Percentiles rank a stretch among this genome's conserved stretches.
phyloP scores from a whole-genome alignment of 2,113 vertebrate genomes.

The Octodon degus region DNA sequence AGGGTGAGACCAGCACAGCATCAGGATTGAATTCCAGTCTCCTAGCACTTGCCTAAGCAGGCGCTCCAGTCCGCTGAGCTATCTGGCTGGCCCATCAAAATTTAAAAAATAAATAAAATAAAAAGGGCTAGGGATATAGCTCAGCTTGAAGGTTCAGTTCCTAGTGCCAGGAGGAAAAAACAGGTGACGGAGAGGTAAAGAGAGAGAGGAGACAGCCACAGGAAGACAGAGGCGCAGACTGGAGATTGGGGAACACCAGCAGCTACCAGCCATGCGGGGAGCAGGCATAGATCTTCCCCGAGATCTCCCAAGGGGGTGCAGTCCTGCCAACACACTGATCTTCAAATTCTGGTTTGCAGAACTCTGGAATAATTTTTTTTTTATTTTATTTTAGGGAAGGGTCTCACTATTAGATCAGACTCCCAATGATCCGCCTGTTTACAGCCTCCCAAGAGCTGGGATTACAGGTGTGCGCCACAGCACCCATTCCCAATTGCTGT shows the following conservation, averaged over 20 bases:
- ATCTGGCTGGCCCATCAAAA: too few relatives aligned
- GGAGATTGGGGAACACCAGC: neutral
- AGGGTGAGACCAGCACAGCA: too few relatives aligned
- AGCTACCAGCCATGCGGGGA: rapidly evolving
- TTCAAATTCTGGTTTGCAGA: neutral
- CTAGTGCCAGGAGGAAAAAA: neutral
- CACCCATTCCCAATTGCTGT: too few relatives aligned
- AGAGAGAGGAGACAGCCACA: neutral
- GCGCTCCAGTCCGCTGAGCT: too few relatives aligned
- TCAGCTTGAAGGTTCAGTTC: neutral
- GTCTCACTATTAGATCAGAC: too few relatives aligned
- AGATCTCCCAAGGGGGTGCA: neutral
- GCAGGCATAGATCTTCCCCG: neutral
- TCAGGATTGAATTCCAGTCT: too few relatives aligned
- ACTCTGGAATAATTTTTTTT: neutral
- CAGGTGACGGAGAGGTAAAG: neutral
- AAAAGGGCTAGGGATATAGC: neutral
- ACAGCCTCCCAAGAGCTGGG: too few relatives aligned
- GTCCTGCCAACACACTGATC: neutral
- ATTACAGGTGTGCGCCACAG: too few relatives aligned
- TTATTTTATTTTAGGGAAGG: too few relatives aligned
- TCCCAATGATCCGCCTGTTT: too few relatives aligned
- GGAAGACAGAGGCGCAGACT: neutral
- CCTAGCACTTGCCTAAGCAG: too few relatives aligned
- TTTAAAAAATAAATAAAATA: neutral